phyloP scores from a whole-genome alignment of 2,888 invertebrate species.

The Copidosoma aretas region DNA sequence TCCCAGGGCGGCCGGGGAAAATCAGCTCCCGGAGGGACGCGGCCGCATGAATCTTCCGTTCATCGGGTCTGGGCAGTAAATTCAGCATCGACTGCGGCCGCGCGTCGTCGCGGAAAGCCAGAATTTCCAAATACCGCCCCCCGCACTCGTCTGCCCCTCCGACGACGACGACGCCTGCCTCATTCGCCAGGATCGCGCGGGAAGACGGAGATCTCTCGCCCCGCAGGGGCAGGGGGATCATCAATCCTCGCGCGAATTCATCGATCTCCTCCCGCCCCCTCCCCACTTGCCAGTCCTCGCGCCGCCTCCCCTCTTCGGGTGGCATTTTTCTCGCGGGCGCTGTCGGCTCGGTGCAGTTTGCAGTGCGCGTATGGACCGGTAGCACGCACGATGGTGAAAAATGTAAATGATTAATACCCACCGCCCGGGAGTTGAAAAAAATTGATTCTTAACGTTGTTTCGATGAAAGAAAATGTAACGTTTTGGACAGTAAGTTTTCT shows the following conservation, averaged over 20 bases:
- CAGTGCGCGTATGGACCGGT: too few species aligned
- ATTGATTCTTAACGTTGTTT: too few species aligned
- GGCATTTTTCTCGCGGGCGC: background rate
- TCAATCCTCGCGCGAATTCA: constrained; percentile 32
- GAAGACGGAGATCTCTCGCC: background rate
- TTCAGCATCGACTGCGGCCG: constrained; percentile 31
- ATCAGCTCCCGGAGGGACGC: constrained; percentile 10
- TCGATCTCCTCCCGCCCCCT: constrained; percentile 12
- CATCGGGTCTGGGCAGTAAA: constrained; percentile 30
- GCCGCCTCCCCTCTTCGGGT: background rate
- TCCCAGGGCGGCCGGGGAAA: constrained; percentile 10
- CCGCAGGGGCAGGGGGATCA: constrained; percentile 17
- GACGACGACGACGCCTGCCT: background rate
- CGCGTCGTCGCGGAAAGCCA: constrained; percentile 19
- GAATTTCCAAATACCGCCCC: constrained; percentile 18
- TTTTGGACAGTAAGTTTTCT: too few species aligned
- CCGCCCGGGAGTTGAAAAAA: too few species aligned
- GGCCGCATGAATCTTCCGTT: constrained; percentile 32
- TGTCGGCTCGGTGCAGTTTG: too few species aligned
- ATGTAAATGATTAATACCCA: too few species aligned
- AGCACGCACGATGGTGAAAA: too few species aligned
- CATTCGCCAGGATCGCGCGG: background rate
- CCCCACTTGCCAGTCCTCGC: background rate
- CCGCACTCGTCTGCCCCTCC: background rate
- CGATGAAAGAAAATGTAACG: background rate